A percentile compares a stretch with the other conserved stretches of the same genome.
Conservation (phyloP, 2,888 invertebrate genomes). For the Drosophila algonquin region DNA sequence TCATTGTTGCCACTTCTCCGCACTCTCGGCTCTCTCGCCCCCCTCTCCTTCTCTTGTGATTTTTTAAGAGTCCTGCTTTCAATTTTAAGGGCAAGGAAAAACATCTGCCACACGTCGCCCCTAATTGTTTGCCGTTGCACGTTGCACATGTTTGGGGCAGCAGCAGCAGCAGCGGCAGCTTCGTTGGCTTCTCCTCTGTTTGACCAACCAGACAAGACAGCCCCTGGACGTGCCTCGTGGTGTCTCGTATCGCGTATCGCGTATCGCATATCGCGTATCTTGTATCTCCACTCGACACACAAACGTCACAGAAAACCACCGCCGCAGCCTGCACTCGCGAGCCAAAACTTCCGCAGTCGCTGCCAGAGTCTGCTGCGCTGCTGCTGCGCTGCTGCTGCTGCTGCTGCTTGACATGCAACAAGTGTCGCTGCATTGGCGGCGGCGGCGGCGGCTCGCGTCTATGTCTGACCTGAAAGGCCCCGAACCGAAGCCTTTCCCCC, state of each 20-base stretch:
- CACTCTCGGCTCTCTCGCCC: conserved; percentile 13
- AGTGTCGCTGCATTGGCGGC: conserved; percentile 53
- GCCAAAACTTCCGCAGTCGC: conserved; percentile 55
- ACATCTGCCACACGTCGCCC: conserved; percentile 75
- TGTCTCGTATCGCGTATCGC: conserved; percentile 18
- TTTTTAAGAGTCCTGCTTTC: conserved; percentile 61
- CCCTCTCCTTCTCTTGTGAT: conserved; percentile 32
- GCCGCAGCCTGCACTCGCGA: conserved; percentile 50
- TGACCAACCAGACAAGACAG: conserved; percentile 11
- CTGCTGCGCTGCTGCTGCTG: conserved; percentile 50
- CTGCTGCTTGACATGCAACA: conserved; percentile 69
- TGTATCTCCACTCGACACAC: conserved; percentile 44
- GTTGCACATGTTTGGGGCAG: conserved; percentile 48
- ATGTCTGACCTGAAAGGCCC: conserved; percentile 49
- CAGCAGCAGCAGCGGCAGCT: conserved; percentile 1
- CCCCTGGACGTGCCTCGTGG: neutral
- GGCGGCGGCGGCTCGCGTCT: conserved; percentile 26
- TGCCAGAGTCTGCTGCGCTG: conserved; percentile 10
- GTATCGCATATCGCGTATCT: conserved; percentile 24
- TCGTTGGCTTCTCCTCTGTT: conserved; percentile 22
- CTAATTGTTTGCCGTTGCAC: conserved; percentile 75
- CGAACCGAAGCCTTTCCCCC: conserved; percentile 38
- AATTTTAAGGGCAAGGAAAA: conserved; percentile 49
- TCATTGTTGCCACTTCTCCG: conserved; percentile 61
- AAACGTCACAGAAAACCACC: conserved; percentile 26